phyloP scores from a whole-genome alignment of 2,797 vertebrate genomes.

The Pampus argenteus region DNA sequence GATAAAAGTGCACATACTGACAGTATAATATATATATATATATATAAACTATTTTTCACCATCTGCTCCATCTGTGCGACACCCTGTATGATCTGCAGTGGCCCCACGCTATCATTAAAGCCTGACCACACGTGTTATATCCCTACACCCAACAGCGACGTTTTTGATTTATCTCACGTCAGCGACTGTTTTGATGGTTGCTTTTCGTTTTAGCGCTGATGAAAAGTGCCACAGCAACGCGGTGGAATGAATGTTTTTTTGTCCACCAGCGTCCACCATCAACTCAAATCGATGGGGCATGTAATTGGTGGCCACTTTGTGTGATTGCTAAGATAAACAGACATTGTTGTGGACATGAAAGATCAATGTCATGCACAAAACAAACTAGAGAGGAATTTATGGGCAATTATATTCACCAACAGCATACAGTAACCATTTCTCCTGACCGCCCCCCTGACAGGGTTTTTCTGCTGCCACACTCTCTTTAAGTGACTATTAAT shows the following conservation, averaged over 20 bases:
- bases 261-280: constrained; percentile 71
- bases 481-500: constrained; percentile 8
- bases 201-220: constrained; percentile 73
- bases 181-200: constrained; percentile 54
- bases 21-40: constrained; percentile 42
- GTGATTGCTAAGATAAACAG: constrained; percentile 81
- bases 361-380: constrained; percentile 75
- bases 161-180: constrained; percentile 69
- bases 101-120: constrained; percentile 62
- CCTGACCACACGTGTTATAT: constrained; percentile 60
- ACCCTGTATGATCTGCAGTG: constrained; percentile 47
- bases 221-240: constrained; percentile 71
- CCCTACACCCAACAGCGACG: constrained; percentile 29
- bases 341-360: constrained; percentile 70
- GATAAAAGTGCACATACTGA: constrained; percentile 31
- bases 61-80: constrained; percentile 52
- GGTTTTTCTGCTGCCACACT: constrained; percentile 4
- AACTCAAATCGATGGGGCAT: constrained; percentile 77
- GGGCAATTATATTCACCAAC: constrained; percentile 61
- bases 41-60: constrained; percentile 47
- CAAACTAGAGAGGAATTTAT: constrained; percentile 48
- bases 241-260: constrained; percentile 78
- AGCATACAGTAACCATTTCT: constrained; percentile 45
- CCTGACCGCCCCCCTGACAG: too few relatives aligned
- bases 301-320: constrained; percentile 81